Evolutionary conservation across 53 echinoderm and acorn worm species (phyloP).

Genomic region (Holothuria leucospilota): DNA sequence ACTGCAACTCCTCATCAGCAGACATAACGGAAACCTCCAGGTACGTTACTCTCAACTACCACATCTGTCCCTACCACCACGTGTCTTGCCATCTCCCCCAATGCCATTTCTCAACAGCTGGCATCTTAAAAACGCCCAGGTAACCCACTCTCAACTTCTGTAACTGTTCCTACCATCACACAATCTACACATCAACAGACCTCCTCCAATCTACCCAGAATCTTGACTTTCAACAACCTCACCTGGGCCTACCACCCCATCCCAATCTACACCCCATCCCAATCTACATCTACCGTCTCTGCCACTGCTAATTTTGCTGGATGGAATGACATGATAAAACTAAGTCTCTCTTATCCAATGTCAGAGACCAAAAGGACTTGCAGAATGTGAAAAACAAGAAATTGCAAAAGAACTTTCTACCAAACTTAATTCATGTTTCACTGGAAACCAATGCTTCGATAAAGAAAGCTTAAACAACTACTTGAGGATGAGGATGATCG

Average conservation of each 20-base stretch:
- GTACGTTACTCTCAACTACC: too few relatives aligned
- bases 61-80: too few relatives aligned
- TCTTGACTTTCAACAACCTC: neutral
- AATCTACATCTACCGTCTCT: too few relatives aligned
- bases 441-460: slow-evolving; percentile 23
- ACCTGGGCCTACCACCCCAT: neutral
- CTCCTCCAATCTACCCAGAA: neutral
- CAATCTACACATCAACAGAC: neutral
- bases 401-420: neutral
- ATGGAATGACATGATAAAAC: slow-evolving; percentile 17
- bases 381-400: slow-evolving; percentile 22
- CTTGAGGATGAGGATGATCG: slow-evolving; percentile 5
- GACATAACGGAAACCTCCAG: too few relatives aligned
- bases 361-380: neutral
- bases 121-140: too few relatives aligned
- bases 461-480: slow-evolving; percentile 10
- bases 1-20: too few relatives aligned
- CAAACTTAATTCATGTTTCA: neutral
- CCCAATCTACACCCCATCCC: too few relatives aligned
- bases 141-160: too few relatives aligned
- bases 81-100: too few relatives aligned
- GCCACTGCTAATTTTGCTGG: neutral
- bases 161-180: too few relatives aligned
- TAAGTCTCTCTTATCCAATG: neutral
- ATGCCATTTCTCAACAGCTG: too few relatives aligned